Base-by-base conservation (phyloP, 2,888 invertebrate species). In the Dynastes hyllus region DNA sequence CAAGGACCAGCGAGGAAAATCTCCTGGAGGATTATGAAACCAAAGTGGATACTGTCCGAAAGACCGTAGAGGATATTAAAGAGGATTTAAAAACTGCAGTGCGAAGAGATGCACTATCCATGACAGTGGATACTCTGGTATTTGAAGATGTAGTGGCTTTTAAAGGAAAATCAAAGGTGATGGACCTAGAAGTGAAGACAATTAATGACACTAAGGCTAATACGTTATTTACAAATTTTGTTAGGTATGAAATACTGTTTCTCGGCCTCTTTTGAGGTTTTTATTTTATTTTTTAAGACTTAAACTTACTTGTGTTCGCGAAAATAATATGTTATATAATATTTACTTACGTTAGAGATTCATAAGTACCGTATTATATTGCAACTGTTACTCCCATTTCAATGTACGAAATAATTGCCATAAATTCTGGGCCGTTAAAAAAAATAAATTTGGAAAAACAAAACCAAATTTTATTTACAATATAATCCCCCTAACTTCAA, bases 81-180 rank as follows among this genome's bases (percentile, higher is more conserved):
- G 61, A 81, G 22, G 82, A 80, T 77, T 80, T 85, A 16, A 69
- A 29, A 1, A 82, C 79, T 1, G 53, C 80, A 0, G n/a, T 82
- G 1, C 79, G 80, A 13, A 16, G 75, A 13, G 65, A 80, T 53
- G 76, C 63, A 9, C 27, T 27, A 51, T n/a, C 9, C 13, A 77
- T 71, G 8, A 70, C 80, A n/a, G 84, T 82, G 73, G 79, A 85
- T 40, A 85, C 82, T 50, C 80, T 89, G 1, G 82, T 87, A 29
- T 82, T 91, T 9, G 84, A 85, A 40, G 89, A 88, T 27, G 79
- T 83, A 63, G 81, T 90, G 1, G 82, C 84, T 75, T 83, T 90
- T 45, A 81, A 81, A 16, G 88, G 87, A 16, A 83, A 81, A 9
- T 81, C 87, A 65, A 82, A 84, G 2, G 82, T 86, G 32, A 82